Conservation (phyloP, 2,888 invertebrate genomes). For the Harpagoxenus sublaevis region DNA sequence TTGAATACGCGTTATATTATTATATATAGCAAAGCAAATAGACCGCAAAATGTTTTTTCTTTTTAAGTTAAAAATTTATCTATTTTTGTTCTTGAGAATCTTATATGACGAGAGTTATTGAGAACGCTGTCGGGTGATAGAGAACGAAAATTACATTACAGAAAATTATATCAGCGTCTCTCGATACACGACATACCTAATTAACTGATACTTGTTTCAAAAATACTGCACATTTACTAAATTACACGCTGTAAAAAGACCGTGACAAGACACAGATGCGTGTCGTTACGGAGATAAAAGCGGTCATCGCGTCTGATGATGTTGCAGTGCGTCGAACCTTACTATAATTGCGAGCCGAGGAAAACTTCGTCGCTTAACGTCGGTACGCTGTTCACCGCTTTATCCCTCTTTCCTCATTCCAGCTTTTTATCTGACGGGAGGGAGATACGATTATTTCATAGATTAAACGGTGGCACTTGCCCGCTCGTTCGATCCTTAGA, state of each 20-base stretch:
- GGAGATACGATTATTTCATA: neutral
- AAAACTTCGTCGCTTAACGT: constrained; percentile 9
- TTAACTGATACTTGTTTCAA: constrained; percentile 20
- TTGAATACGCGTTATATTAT: neutral
- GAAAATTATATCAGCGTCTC: constrained; percentile 11
- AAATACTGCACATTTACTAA: constrained; percentile 28
- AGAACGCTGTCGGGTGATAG: neutral
- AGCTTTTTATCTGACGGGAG: neutral
- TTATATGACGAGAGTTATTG: neutral
- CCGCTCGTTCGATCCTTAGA: neutral
- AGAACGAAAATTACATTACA: constrained; percentile 23
- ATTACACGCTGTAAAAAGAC: constrained; percentile 19
- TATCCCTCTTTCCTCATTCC: neutral
- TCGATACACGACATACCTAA: constrained; percentile 2
- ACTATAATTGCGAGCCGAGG: constrained; percentile 12
- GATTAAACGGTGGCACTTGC: constrained; percentile 17
- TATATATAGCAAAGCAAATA: neutral
- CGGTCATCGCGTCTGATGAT: constrained; percentile 21
- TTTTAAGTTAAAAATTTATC: neutral
- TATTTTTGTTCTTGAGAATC: neutral
- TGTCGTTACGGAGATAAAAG: constrained; percentile 31
- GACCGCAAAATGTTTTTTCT: too few relatives aligned
- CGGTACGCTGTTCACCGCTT: neutral
- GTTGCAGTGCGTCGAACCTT: constrained; percentile 8
- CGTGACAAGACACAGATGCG: constrained; percentile 24